Base-by-base conservation (phyloP, 2,888 invertebrate genomes). In the Muschampia plurimacula region DNA sequence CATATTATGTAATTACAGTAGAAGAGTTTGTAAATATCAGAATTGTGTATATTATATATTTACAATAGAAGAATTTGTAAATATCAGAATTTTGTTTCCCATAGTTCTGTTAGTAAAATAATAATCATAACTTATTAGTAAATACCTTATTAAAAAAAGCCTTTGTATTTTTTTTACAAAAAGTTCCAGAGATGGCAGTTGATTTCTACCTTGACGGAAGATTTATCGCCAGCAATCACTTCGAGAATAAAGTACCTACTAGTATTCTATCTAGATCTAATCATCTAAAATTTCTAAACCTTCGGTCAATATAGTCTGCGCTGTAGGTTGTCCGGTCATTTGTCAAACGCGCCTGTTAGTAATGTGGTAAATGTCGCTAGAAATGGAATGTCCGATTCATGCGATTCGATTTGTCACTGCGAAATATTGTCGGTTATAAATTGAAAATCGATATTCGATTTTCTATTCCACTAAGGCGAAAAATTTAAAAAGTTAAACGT, bases 311-410 rank as follows among this genome's bases (percentile, higher is more conserved):
- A 65, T 65, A 36, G 66, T 46, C 46, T 57, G 22, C 3, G 74
- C 52, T 68, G 74, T 66, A 59, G 68, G 71, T 59, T 44, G 68
- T 32, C 36, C 1, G 28, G 76, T 81, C 82, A 79, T 81, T 81
- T 81, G 74, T 82, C 81, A 81, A 77, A 36, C 68, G 41, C 59
- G 55, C 59, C 28, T 36, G 65, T 67, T 72, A 72, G 67, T 68
- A 39, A 64, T 68, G 68, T 28, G 28, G 28, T 28, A 28, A 28
- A n/a, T n/a, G n/a, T 57, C 59, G 46, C 39, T 62, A 6, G 67
- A 67, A 72, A 63, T 72, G 67, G 55, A 41, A 22, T 52, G 32
- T 52, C 46, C 55, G 64, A 67, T 67, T 67, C n/a, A 44, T 67
- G 32, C 22, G 55, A 72, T 67, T 72, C 72, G 72, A 67, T 67